phyloP scores from a whole-genome alignment of 2,797 vertebrate genomes.

The Rhynchonycteris naso region DNA sequence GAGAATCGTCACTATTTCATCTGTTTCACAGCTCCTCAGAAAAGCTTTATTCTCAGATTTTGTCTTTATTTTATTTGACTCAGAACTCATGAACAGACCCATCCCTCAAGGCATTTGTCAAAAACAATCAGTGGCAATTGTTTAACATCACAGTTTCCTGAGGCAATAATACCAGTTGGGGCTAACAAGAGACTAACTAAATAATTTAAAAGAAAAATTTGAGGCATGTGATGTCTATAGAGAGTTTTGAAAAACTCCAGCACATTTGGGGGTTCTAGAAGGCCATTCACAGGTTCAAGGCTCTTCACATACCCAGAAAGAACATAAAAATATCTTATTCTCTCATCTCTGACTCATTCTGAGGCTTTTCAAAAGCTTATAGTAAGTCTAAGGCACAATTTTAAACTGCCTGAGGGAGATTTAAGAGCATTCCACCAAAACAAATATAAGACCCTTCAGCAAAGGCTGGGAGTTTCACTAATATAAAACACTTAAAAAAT shows the following conservation, averaged over 20 bases:
- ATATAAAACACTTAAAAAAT: neutral
- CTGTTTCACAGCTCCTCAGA: neutral
- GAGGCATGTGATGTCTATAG: neutral
- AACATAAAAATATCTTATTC: neutral
- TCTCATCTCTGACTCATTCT: neutral
- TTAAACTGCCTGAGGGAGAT: neutral
- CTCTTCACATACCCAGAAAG: neutral
- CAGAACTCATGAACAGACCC: neutral
- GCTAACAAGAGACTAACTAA: neutral
- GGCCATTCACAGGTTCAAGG: neutral
- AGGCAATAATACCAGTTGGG: neutral
- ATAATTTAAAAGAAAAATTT: neutral
- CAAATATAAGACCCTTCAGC: neutral
- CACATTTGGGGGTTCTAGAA: neutral
- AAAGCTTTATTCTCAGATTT: neutral
- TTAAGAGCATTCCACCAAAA: neutral
- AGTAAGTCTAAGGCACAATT: neutral
- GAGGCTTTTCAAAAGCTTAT: neutral
- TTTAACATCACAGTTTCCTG: constrained; percentile 1
- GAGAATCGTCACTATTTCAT: neutral
- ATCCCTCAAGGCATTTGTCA: neutral
- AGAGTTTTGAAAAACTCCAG: neutral
- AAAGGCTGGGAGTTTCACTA: neutral
- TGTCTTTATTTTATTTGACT: constrained; percentile 3
- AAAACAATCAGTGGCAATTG: constrained; percentile 20